A percentile compares a stretch with the other conserved stretches of the same genome.
phyloP scores from a whole-genome alignment of 2,113 vertebrate species.

The Nyctereutes procyonoides region DNA sequence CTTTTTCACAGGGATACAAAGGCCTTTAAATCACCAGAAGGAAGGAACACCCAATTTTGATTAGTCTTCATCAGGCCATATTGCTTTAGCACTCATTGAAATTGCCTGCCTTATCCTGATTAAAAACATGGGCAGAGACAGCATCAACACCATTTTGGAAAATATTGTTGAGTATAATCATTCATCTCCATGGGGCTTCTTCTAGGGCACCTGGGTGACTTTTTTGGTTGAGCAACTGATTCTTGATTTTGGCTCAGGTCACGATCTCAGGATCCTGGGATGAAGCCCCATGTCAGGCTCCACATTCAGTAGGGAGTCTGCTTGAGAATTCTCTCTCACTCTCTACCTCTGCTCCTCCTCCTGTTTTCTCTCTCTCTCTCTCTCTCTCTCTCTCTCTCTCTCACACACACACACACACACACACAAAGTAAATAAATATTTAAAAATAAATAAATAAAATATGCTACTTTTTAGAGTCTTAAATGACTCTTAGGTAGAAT shows the following conservation, averaged over 20 bases:
- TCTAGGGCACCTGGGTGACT: not conserved
- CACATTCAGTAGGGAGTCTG: not conserved
- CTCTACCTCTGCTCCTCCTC: not conserved
- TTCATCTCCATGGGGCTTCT: not conserved
- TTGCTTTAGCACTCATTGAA: not conserved
- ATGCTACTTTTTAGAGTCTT: not conserved
- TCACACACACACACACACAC: too few relatives aligned
- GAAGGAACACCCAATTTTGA: rapidly evolving
- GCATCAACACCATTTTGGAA: not conserved
- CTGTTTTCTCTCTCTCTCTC: not conserved
- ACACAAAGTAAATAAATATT: not conserved
- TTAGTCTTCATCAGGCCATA: not conserved
- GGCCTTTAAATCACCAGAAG: not conserved
- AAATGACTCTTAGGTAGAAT: not conserved
- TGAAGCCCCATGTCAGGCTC: not conserved
- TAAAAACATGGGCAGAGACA: not conserved
- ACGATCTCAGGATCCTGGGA: not conserved
- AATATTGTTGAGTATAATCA: not conserved
- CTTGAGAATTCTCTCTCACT: not conserved
- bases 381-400: too few relatives aligned
- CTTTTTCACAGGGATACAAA: not conserved
- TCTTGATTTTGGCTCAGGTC: not conserved
- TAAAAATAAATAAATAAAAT: not conserved
- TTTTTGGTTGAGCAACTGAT: not conserved
- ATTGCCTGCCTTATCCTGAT: not conserved